Base-by-base conservation (phyloP, 2,888 invertebrate genomes). In the Blastobasis adustella region DNA sequence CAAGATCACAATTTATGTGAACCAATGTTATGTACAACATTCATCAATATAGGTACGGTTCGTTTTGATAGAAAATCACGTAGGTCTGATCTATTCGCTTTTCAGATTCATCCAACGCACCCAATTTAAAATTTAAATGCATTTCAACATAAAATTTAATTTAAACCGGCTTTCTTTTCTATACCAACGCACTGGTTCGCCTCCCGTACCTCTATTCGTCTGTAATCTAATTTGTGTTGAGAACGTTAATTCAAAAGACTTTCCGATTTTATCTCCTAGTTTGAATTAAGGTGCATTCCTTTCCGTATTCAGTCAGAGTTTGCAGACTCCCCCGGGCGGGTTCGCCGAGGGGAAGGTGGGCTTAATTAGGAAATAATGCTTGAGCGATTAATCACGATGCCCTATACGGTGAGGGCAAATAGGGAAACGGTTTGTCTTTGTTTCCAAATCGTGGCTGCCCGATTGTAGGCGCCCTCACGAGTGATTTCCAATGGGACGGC, bases 311-410 rank as follows among this genome's bases (percentile, higher is more conserved):
- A 23, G 23, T 23, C 23, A 23, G 23, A 23, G 23, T 23, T 42
- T 42, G 42, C 42, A 42, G 10, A 10, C 42, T 42, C 80, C 84
- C 82, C 63, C 67, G 63, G 71, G 68, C 68, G 72, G 69, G 23
- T 69, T 73, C 68, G 62, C 60, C 66, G 63, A 76, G 82, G 84
- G 80, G 81, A 79, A 82, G 78, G 80, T 81, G 74, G 71, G 79
- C 79, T 85, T 86, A 87, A 87, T 88, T 87, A 82, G 86, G 79
- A 84, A 88, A 83, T 87, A 87, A 87, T 85, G 79, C 79, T 72
- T 73, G 73, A 77, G 73, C 87, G 79, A 87, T 88, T 87, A 85
- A 88, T 88, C 85, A 87, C 82, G 73, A 77, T 73, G 68, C 74
- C 76, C 74, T 73, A 52, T 64, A 64, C 64, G 62, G 62, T 61